phyloP scores from a whole-genome alignment of 1,140 invertebrate genomes.

The Dinoponera quadriceps region DNA sequence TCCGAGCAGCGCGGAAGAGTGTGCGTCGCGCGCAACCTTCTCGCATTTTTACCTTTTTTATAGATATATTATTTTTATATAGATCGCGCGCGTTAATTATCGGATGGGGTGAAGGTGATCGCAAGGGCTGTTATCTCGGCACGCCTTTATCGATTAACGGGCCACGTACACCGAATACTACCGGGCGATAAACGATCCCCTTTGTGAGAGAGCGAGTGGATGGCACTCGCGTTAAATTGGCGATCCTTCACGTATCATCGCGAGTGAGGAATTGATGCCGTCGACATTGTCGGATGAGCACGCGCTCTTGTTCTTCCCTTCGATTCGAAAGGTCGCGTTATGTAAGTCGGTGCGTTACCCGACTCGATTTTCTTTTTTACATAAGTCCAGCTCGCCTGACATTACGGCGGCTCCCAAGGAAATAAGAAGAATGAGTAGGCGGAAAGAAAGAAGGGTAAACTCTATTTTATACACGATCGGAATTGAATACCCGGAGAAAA shows the following conservation, averaged over 20 bases:
- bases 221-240: not conserved
- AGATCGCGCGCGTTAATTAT: conserved; percentile 37
- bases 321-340: conserved; percentile 14
- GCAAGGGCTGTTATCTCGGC: conserved; percentile 24
- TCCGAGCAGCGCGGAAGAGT: not conserved
- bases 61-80: conserved; percentile 46
- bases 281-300: not conserved
- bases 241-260: conserved; percentile 5
- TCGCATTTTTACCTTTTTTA: conserved; percentile 33
- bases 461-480: not conserved
- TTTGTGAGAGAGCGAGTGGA: not conserved
- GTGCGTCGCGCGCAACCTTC: not conserved
- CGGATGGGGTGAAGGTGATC: conserved; percentile 26
- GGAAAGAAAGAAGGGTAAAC: not conserved
- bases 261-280: not conserved
- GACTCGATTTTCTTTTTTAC: conserved; percentile 16
- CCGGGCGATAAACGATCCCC: conserved; percentile 26
- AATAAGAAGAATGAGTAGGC: not conserved
- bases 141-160: conserved; percentile 21
- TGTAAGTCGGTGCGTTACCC: not conserved
- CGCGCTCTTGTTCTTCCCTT: not conserved
- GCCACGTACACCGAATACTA: not conserved
- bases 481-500: not conserved
- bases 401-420: not conserved
- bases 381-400: not conserved